phyloP scores from a whole-genome alignment of 2,797 vertebrate genomes.

The Huso huso region DNA sequence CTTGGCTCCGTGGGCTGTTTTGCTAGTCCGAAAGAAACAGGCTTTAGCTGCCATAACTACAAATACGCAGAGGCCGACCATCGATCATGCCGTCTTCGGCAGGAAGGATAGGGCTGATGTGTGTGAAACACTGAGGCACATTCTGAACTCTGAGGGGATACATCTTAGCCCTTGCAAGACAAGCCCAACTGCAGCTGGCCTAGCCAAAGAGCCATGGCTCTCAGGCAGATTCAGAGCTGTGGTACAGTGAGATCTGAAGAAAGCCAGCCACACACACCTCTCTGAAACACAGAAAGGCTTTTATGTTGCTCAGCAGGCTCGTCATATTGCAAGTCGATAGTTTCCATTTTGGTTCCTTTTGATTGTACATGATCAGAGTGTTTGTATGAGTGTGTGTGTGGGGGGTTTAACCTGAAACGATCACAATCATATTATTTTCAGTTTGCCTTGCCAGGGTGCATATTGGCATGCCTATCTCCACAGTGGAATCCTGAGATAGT shows the following conservation, averaged over 20 bases:
- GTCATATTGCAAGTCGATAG: neutral
- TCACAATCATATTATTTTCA: neutral
- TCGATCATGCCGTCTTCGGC: conserved; percentile 32
- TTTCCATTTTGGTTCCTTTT: conserved; percentile 2
- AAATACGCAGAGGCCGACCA: conserved; percentile 18
- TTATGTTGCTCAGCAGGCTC: conserved; percentile 7
- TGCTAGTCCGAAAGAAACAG: conserved; percentile 41
- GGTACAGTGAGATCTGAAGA: conserved; percentile 10
- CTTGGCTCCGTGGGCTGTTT: conserved; percentile 52
- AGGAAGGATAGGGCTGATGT: conserved; percentile 22
- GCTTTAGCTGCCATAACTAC: conserved; percentile 29
- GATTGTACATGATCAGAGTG: neutral
- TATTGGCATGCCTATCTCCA: conserved; percentile 5
- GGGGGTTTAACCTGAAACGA: neutral
- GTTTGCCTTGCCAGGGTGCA: neutral
- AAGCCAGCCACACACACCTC: neutral
- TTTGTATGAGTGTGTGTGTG: neutral
- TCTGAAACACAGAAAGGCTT: conserved; percentile 5
- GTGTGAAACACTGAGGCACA: conserved; percentile 8
- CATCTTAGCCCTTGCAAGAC: neutral
- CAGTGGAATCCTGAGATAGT: neutral
- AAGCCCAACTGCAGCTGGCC: neutral
- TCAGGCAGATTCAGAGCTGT: conserved; percentile 1
- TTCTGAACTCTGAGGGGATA: conserved; percentile 4
- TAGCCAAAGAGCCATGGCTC: neutral